Evolutionary conservation across 2,113 vertebrate genomes (phyloP).

Genomic region (Erpornis zantholeuca): DNA sequence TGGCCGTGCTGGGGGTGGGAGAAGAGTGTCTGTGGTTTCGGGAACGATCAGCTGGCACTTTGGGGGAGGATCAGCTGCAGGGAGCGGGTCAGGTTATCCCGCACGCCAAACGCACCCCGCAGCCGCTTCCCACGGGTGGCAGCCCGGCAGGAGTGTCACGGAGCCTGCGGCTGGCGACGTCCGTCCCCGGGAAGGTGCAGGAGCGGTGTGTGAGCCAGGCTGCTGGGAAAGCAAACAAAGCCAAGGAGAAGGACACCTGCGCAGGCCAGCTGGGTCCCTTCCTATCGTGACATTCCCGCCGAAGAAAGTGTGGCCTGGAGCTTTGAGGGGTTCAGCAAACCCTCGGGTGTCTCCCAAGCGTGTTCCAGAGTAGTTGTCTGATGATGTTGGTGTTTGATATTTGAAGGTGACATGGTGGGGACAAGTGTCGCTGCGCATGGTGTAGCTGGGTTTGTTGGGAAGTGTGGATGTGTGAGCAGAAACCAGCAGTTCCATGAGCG

Average conservation of each 20-base stretch:
- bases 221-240: not conserved
- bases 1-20: fast-evolving
- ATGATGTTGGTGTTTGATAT: not conserved
- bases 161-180: fast-evolving
- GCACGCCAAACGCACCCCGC: too few species aligned
- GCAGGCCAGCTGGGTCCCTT: not conserved
- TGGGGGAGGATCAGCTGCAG: not conserved
- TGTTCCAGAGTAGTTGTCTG: not conserved
- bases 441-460: not conserved
- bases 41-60: fast-evolving
- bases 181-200: not conserved
- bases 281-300: fast-evolving
- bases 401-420: not conserved
- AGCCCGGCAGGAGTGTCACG: fast-evolving
- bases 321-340: not conserved
- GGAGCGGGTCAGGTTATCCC: fast-evolving
- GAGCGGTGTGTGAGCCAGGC: not conserved
- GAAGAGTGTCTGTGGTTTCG: fast-evolving
- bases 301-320: fast-evolving
- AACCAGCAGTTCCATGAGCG: fast-evolving
- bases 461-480: fast-evolving
- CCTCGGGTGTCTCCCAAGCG: fast-evolving
- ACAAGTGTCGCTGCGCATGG: fast-evolving
- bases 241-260: not conserved
- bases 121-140: fast-evolving